A percentile compares a stretch with the other conserved stretches of the same genome.
These are phyloP conservation scores for Megalonaias nervosa DNA, from an alignment of 1,140 invertebrate genomes.

Conservation along the genomic window DNA sequence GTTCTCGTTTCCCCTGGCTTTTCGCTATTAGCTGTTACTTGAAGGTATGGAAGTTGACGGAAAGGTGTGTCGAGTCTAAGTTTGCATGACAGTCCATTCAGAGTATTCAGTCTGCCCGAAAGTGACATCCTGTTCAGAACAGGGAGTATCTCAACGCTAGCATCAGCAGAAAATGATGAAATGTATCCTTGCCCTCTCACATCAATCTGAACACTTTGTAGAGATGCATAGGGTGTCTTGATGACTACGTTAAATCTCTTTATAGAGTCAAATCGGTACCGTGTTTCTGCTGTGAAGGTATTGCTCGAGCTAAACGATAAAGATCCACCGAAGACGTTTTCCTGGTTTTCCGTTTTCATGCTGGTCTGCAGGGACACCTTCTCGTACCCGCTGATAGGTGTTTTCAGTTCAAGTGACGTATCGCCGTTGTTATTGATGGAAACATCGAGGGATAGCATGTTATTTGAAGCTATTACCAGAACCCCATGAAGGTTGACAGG, in stretches of 20 bases:
- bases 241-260: conserved; percentile 29
- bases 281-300: too few species aligned
- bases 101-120: conserved; percentile 24
- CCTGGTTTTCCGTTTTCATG: too few species aligned
- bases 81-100: conserved; percentile 37
- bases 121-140: conserved; percentile 24
- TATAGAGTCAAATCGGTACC: background rate
- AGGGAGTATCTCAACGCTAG: conserved; percentile 37
- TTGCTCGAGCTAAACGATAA: too few species aligned
- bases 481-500: conserved; percentile 12
- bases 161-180: conserved; percentile 29
- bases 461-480: background rate
- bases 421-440: background rate
- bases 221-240: conserved; percentile 29
- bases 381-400: conserved; percentile 1
- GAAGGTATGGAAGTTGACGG: conserved; percentile 21
- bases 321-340: too few species aligned
- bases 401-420: conserved; percentile 8
- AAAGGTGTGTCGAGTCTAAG: conserved; percentile 45
- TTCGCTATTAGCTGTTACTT: conserved; percentile 27
- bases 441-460: background rate
- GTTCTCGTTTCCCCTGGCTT: conserved; percentile 2
- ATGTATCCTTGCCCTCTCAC: conserved; percentile 22
- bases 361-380: too few species aligned
- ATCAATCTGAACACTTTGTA: conserved; percentile 30